phyloP scores from a whole-genome alignment of 2,113 vertebrate genomes.

The Hippocampus comes region DNA sequence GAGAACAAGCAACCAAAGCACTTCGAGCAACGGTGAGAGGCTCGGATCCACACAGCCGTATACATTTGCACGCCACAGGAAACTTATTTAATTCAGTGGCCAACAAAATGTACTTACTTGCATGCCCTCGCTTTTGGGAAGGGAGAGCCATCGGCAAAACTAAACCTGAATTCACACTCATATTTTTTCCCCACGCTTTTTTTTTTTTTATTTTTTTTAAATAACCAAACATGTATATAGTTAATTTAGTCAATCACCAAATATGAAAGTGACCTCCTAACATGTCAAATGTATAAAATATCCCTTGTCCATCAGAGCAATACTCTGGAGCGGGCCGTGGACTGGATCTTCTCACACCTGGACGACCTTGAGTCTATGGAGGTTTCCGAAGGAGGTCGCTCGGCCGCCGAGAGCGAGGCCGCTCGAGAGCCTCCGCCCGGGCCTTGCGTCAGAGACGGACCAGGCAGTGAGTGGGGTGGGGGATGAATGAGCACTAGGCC shows the following conservation, averaged over 20 bases:
- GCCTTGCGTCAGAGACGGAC: constrained; percentile 90
- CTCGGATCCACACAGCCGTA: background rate
- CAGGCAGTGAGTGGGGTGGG: constrained; percentile 79
- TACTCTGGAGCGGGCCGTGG: constrained; percentile 88
- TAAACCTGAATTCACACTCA: too few species aligned
- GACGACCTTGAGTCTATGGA: constrained; percentile 98
- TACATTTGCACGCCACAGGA: background rate
- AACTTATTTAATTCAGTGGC: too few species aligned
- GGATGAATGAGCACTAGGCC: background rate
- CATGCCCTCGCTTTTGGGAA: too few species aligned
- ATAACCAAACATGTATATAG: too few species aligned
- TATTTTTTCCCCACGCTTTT: too few species aligned
- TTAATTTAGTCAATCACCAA: too few species aligned
- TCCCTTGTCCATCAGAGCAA: constrained; percentile 79
- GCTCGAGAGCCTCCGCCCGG: constrained; percentile 86
- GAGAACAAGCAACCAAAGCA: constrained; percentile 93
- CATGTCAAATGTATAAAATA: background rate
- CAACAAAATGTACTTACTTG: too few species aligned
- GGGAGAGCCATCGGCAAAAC: too few species aligned
- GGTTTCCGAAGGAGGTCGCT: constrained; percentile 93
- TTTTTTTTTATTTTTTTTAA: too few species aligned
- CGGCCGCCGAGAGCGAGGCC: constrained; percentile 87
- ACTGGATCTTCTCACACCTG: constrained; percentile 98
- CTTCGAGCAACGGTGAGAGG: constrained; percentile 87
- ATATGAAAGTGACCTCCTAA: background rate